A percentile compares a stretch with the other conserved stretches of the same genome.
Conservation (phyloP, 2,113 vertebrate genomes). For the Poeciliopsis prolifica region DNA sequence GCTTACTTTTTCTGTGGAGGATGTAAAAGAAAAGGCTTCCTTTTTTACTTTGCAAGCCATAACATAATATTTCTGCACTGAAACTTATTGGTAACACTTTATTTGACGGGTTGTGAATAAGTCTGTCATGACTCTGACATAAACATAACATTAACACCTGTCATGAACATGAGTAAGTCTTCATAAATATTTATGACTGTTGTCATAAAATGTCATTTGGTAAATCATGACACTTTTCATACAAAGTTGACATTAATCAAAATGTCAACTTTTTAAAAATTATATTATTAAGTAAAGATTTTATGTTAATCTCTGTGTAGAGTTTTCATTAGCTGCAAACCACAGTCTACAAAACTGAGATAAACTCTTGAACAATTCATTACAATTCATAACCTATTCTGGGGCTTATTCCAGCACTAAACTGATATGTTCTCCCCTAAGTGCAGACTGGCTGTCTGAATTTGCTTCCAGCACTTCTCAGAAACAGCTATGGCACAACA, state of each 20-base stretch:
- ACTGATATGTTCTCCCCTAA: not conserved
- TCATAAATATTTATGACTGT: too few relatives aligned
- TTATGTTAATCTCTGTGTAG: not conserved
- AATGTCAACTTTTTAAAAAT: not conserved
- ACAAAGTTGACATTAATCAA: too few relatives aligned
- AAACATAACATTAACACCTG: too few relatives aligned
- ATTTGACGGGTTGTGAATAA: too few relatives aligned
- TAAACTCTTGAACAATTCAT: not conserved
- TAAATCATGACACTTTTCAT: too few relatives aligned
- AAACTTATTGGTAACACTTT: too few relatives aligned
- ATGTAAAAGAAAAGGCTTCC: not conserved
- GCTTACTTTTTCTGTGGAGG: not conserved
- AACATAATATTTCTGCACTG: too few relatives aligned
- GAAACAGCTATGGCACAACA: not conserved
- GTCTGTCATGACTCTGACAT: too few relatives aligned
- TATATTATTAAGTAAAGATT: not conserved
- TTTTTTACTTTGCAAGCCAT: too few relatives aligned
- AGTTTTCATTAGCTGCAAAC: not conserved
- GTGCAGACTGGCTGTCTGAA: not conserved
- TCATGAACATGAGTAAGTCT: too few relatives aligned
- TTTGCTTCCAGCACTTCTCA: slow-evolving; percentile 1
- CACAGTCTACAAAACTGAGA: not conserved
- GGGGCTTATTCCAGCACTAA: not conserved
- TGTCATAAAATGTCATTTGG: too few relatives aligned
- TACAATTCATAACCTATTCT: not conserved